These are phyloP conservation scores for Nasonovia ribisnigri DNA, from an alignment of 2,888 invertebrate genomes.

Conservation along the genomic window DNA sequence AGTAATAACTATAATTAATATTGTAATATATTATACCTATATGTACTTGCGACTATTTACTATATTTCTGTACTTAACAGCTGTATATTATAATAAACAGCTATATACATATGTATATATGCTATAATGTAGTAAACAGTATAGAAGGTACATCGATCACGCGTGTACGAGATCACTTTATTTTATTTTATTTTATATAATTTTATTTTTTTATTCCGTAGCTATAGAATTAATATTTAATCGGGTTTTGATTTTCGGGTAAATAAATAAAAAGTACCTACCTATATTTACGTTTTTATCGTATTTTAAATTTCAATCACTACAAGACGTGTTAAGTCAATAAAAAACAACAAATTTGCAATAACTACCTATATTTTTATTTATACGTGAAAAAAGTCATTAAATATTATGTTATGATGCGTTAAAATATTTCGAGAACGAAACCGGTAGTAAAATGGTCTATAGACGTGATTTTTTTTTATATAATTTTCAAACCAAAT, in stretches of 20 bases:
- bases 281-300: not conserved
- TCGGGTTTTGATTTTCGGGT: not conserved
- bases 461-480: not conserved
- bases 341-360: not conserved
- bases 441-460: not conserved
- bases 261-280: not conserved
- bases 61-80: not conserved
- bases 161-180: not conserved
- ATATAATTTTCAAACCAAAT: not conserved
- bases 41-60: not conserved
- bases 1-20: not conserved
- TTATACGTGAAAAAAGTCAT: not conserved
- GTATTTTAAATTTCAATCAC: not conserved
- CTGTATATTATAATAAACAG: not conserved
- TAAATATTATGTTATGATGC: not conserved
- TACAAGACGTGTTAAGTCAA: not conserved
- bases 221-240: not conserved
- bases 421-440: not conserved
- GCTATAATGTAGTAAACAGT: not conserved
- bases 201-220: not conserved
- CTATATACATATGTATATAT: too few relatives aligned
- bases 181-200: not conserved
- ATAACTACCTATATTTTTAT: not conserved
- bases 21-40: not conserved
- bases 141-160: not conserved